Evolutionary conservation across 2,888 invertebrate species (phyloP).

Genomic region (Onthophagus sagittarius): DNA sequence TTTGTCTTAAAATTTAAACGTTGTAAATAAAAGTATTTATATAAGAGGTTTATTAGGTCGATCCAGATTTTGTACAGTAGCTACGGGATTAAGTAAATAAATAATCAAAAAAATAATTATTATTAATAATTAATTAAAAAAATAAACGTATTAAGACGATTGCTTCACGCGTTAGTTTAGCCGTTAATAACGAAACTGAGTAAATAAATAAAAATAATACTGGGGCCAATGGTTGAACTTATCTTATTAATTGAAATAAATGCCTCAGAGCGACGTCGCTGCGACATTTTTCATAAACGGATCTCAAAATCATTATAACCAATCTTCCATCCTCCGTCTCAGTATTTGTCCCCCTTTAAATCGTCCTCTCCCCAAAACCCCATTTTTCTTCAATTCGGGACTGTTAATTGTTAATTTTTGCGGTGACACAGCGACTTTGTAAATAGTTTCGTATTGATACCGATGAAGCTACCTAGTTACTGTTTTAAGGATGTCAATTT

Average conservation of each 20-base stretch:
- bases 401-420: conserved; percentile 13
- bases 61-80: conserved; percentile 7
- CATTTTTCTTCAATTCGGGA: background rate
- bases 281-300: background rate
- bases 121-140: background rate
- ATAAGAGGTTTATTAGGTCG: background rate
- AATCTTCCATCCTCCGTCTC: conserved; percentile 1
- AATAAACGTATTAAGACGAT: conserved; percentile 1
- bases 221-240: conserved; percentile 47
- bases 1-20: background rate
- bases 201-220: conserved; percentile 24
- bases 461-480: conserved; percentile 38
- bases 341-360: background rate
- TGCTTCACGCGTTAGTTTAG: conserved; percentile 4
- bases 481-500: conserved; percentile 68
- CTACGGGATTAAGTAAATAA: background rate
- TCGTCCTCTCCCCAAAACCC: background rate
- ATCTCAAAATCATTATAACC: background rate
- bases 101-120: conserved; percentile 5
- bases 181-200: conserved; percentile 6
- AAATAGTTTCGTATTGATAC: conserved; percentile 23
- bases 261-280: conserved; percentile 38
- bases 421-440: conserved; percentile 27
- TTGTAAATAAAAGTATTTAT: conserved; percentile 10
- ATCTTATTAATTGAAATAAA: conserved; percentile 39